Evolutionary conservation across 2,797 vertebrate genomes (phyloP).

Genomic region (Peromyscus aztecus): DNA sequence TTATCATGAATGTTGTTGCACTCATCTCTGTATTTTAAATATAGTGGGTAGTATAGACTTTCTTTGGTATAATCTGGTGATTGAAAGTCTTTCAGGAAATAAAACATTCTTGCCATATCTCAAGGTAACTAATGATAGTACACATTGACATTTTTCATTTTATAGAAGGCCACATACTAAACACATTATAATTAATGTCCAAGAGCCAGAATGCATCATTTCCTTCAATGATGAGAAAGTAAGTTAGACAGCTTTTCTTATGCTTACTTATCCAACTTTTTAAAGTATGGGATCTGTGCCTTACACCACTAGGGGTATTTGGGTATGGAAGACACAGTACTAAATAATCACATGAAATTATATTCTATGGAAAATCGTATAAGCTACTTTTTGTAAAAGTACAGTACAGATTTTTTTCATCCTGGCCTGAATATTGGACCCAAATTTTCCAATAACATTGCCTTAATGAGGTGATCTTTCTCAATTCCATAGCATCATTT

Average conservation of each 20-base stretch:
- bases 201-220: background rate
- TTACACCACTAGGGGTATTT: background rate
- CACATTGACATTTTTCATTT: constrained; percentile 53
- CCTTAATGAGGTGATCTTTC: background rate
- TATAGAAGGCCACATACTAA: constrained; percentile 15
- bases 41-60: fast-evolving
- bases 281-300: background rate
- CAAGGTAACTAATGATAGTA: background rate
- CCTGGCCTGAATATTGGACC: background rate
- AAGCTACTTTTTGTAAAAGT: background rate
- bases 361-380: background rate
- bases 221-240: background rate
- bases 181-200: constrained; percentile 9
- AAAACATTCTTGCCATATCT: background rate
- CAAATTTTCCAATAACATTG: background rate
- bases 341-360: background rate
- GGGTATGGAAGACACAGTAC: background rate
- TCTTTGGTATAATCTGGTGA: background rate
- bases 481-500: background rate
- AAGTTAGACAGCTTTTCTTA: background rate
- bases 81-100: background rate
- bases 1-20: background rate
- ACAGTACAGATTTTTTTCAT: background rate
- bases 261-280: background rate
- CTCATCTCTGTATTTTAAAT: background rate